Percentiles rank a stretch among this genome's conserved stretches.
Evolutionary conservation across 2,113 vertebrate species (phyloP).

Genomic region (Cheilinus undulatus): DNA sequence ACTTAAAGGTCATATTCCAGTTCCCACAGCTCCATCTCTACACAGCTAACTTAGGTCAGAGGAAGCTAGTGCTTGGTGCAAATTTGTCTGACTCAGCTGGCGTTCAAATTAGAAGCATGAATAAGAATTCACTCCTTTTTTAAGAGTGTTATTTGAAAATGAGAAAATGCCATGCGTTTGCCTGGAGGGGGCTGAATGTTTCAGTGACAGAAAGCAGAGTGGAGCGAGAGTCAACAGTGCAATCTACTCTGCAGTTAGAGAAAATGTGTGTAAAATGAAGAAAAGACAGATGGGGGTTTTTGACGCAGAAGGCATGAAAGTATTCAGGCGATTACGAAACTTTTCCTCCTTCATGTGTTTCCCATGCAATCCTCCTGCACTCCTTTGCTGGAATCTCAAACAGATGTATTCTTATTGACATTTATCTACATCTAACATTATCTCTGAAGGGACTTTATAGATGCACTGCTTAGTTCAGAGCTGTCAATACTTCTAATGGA

Average conservation of each 20-base stretch:
- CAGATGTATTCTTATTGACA: conserved; percentile 26
- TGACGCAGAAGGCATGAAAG: conserved; percentile 29
- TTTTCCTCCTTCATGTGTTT: background rate
- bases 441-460: conserved; percentile 8
- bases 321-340: conserved; percentile 4
- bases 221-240: conserved; percentile 44
- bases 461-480: conserved; percentile 41
- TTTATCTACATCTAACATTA: conserved; percentile 19
- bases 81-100: conserved; percentile 47
- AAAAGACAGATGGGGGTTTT: conserved; percentile 55
- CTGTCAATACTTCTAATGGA: conserved; percentile 58
- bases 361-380: background rate
- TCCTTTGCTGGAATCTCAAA: conserved; percentile 2
- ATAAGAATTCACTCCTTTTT: conserved; percentile 36
- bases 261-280: conserved; percentile 54
- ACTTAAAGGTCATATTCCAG: conserved; percentile 53
- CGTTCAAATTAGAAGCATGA: conserved; percentile 55
- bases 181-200: conserved; percentile 54
- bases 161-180: conserved; percentile 53
- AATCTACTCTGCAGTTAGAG: conserved; percentile 62
- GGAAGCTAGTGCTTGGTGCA: conserved; percentile 24
- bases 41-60: conserved; percentile 21
- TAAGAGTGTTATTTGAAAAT: conserved; percentile 61
- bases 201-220: conserved; percentile 47
- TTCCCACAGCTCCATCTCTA: conserved; percentile 21